Conservation (phyloP, 1,140 invertebrate species). For the Ips typographus region DNA sequence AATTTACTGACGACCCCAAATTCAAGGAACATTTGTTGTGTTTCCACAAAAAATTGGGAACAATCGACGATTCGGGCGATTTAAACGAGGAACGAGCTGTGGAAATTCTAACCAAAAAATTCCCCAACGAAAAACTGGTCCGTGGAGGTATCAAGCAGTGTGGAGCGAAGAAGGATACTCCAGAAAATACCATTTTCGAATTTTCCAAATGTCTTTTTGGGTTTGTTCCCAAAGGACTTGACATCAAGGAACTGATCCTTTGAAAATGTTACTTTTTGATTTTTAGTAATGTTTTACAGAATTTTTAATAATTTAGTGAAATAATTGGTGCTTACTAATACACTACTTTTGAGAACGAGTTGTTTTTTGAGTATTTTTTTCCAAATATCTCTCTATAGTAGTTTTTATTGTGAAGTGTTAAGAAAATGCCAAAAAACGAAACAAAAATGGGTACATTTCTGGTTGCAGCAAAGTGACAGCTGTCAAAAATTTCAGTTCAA, state of each 20-base stretch:
- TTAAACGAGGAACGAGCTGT: neutral
- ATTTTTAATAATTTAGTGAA: no score
- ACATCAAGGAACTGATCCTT: neutral
- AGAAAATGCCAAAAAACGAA: no score
- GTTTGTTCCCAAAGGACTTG: conserved; percentile 8
- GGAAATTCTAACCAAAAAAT: neutral
- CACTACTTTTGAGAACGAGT: no score
- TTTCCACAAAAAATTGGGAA: neutral
- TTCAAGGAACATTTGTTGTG: conserved; percentile 24
- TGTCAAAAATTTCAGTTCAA: no score
- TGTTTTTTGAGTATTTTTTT: no score
- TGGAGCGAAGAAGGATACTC: conserved; percentile 14
- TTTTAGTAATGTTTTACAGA: no score
- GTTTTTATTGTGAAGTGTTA: no score
- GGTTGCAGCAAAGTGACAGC: no score
- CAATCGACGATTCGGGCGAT: conserved; percentile 4
- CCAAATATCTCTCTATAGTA: no score
- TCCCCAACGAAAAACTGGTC: conserved; percentile 13
- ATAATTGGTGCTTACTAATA: no score
- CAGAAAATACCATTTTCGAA: conserved; percentile 25
- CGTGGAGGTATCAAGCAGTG: conserved; percentile 16
- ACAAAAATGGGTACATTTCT: no score
- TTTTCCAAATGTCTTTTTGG: conserved; percentile 16
- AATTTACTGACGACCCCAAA: conserved; percentile 44
- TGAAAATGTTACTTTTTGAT: neutral